Conservation (phyloP, 92 coral and sea anemone genomes). For the Porites rus region DNA sequence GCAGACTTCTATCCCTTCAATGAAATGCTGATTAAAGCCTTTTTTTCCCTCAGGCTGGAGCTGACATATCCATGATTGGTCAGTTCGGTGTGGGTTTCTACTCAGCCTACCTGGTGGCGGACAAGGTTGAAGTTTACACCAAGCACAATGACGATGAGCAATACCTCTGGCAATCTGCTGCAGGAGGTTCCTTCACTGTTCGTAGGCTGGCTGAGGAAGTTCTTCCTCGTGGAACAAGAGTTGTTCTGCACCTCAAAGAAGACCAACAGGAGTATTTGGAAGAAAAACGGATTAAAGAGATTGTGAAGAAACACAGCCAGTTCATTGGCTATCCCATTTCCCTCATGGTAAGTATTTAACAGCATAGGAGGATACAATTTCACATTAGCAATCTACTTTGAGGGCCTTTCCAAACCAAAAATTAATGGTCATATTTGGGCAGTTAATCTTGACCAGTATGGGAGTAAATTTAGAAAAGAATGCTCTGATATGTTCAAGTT, state of each 20-base stretch:
- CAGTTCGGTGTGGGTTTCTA: constrained; percentile 99
- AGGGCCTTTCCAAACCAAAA: too few relatives aligned
- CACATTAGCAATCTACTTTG: too few relatives aligned
- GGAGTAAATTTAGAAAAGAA: too few relatives aligned
- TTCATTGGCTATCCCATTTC: constrained; percentile 98
- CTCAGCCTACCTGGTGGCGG: constrained; percentile 97
- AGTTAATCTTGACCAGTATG: too few relatives aligned
- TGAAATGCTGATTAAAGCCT: not conserved
- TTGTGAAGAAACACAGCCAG: constrained; percentile 98
- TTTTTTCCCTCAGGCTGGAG: constrained; percentile 83
- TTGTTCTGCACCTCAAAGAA: constrained; percentile 91
- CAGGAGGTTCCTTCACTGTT: constrained; percentile 99
- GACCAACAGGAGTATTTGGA: constrained; percentile 92
- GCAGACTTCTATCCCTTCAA: too few relatives aligned
- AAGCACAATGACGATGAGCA: constrained; percentile 99
- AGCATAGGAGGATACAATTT: not conserved
- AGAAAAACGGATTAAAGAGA: constrained; percentile 89
- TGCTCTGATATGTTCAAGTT: too few relatives aligned
- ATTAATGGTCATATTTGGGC: too few relatives aligned
- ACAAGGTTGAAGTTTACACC: constrained; percentile 90
- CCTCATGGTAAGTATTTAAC: constrained; percentile 66
- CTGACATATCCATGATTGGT: constrained; percentile 99
- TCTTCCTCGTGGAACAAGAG: constrained; percentile 93
- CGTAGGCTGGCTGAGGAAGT: constrained; percentile 84
- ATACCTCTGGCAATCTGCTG: constrained; percentile 98